phyloP scores from a whole-genome alignment of 2,888 invertebrate genomes.

The Perithous albicinctus region DNA sequence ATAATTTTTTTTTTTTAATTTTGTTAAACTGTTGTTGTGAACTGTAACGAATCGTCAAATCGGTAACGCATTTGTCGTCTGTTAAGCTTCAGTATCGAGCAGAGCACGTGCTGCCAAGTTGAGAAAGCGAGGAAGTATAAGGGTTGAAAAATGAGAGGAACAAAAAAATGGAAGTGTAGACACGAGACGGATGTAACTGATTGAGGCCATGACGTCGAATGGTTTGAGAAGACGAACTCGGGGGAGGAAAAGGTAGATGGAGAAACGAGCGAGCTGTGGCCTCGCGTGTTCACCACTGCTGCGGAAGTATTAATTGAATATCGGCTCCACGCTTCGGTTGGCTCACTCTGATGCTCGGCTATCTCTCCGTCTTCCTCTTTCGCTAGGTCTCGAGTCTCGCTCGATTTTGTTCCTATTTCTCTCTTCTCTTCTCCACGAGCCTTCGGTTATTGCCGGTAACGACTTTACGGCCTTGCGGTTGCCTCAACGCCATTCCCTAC shows the following conservation, averaged over 20 bases:
- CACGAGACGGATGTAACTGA: slow-evolving; percentile 31
- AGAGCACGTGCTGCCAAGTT: neutral
- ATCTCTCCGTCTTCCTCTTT: slow-evolving; percentile 31
- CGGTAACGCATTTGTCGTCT: slow-evolving; percentile 1
- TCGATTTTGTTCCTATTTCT: slow-evolving; percentile 18
- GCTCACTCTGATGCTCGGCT: slow-evolving; percentile 43
- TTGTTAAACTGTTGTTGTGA: neutral
- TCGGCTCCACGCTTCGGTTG: slow-evolving; percentile 64
- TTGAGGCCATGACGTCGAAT: slow-evolving; percentile 13
- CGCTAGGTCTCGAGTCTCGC: neutral
- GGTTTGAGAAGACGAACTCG: slow-evolving; percentile 26
- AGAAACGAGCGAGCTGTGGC: slow-evolving; percentile 70
- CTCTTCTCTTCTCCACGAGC: slow-evolving; percentile 64
- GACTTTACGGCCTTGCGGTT: slow-evolving; percentile 71
- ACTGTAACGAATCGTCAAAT: neutral
- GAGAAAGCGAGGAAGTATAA: neutral
- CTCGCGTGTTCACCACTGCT: slow-evolving; percentile 71
- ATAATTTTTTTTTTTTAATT: neutral
- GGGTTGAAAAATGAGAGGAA: slow-evolving; percentile 1
- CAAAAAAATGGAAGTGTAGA: neutral
- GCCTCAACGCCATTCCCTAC: slow-evolving; percentile 64
- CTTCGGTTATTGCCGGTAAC: slow-evolving; percentile 75
- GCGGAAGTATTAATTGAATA: slow-evolving; percentile 74
- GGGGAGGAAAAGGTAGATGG: slow-evolving; percentile 1
- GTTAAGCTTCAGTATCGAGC: neutral